Percentiles rank a stretch among this genome's conserved stretches.
Evolutionary conservation across 2,888 invertebrate genomes (phyloP).

Genomic region (Blastobasis adustella): DNA sequence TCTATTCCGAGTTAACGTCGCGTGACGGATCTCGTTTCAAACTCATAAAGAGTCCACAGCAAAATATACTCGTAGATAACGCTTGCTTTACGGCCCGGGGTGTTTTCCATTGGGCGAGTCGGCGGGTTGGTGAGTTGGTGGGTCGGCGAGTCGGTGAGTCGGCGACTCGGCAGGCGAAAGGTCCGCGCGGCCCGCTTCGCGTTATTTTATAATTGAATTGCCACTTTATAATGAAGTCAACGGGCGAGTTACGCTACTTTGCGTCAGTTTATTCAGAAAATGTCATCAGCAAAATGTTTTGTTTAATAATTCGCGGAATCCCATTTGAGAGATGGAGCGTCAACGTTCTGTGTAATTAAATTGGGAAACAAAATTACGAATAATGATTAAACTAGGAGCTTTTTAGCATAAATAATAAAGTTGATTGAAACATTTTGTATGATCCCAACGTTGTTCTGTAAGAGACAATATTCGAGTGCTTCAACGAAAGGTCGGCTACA

Average conservation of each 20-base stretch:
- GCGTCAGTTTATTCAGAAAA: constrained; percentile 31
- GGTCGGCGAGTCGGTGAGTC: constrained; percentile 60
- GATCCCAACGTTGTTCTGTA: no score
- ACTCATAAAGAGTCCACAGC: constrained; percentile 74
- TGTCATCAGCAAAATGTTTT: constrained; percentile 18
- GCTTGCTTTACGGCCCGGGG: constrained; percentile 65
- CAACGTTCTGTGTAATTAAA: no score
- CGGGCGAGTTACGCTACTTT: constrained; percentile 32
- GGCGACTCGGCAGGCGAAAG: constrained; percentile 30
- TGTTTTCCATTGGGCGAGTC: constrained; percentile 65
- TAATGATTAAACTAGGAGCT: no score
- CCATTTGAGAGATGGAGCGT: no score
- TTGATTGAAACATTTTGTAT: no score
- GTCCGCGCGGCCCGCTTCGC: constrained; percentile 4
- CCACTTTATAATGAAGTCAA: constrained; percentile 55
- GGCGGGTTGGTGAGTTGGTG: constrained; percentile 17
- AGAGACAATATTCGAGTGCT: no score
- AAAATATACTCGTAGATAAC: constrained; percentile 72
- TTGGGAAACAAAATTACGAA: no score
- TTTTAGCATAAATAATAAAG: no score
- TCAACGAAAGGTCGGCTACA: constrained; percentile 11
- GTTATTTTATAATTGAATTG: constrained; percentile 67
- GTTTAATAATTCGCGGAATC: constrained; percentile 2
- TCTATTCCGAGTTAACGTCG: constrained; percentile 72
- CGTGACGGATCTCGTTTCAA: constrained; percentile 74